These are phyloP conservation scores for Sebastes cheni DNA, from an alignment of 2,797 vertebrate species.

Conservation along the genomic window DNA sequence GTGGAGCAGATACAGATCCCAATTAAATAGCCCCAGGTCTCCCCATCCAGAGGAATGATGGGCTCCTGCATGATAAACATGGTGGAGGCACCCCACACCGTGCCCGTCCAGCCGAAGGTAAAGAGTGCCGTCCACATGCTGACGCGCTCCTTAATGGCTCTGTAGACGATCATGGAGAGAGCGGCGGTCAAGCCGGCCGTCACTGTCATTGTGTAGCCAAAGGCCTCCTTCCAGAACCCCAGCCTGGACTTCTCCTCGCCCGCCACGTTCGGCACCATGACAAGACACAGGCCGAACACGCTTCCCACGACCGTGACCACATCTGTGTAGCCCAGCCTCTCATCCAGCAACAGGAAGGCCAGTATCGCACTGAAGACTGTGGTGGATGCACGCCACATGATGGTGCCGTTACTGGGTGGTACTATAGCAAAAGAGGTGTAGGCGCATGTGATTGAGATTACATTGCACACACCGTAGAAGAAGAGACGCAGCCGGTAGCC, in stretches of 20 bases:
- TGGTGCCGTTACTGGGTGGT: slow-evolving; percentile 95
- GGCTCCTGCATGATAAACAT: slow-evolving; percentile 99
- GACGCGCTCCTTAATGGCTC: slow-evolving; percentile 94
- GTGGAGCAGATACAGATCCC: slow-evolving; percentile 97
- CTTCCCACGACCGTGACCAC: slow-evolving; percentile 91
- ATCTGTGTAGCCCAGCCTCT: slow-evolving; percentile 91
- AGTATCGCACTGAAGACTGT: slow-evolving; percentile 95
- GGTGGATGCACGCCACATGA: slow-evolving; percentile 98
- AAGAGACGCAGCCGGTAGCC: slow-evolving; percentile 94
- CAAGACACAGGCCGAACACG: slow-evolving; percentile 93
- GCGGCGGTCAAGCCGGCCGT: slow-evolving; percentile 97
- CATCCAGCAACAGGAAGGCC: slow-evolving; percentile 94
- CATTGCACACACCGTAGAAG: slow-evolving; percentile 96
- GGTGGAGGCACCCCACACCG: slow-evolving; percentile 93
- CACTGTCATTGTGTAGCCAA: slow-evolving; percentile 97
- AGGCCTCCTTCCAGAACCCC: slow-evolving; percentile 96
- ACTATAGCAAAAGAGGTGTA: slow-evolving; percentile 98
- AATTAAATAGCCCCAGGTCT: slow-evolving; percentile 97
- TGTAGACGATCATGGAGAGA: slow-evolving; percentile 97
- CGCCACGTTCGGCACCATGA: slow-evolving; percentile 95
- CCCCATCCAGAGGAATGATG: slow-evolving; percentile 93
- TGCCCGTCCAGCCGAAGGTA: slow-evolving; percentile 98
- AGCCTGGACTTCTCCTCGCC: slow-evolving; percentile 90
- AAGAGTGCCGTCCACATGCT: slow-evolving; percentile 99
- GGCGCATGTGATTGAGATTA: slow-evolving; percentile 98